A percentile compares a stretch with the other conserved stretches of the same genome.
phyloP scores from a whole-genome alignment of 2,113 vertebrate genomes.

The Meles meles region DNA sequence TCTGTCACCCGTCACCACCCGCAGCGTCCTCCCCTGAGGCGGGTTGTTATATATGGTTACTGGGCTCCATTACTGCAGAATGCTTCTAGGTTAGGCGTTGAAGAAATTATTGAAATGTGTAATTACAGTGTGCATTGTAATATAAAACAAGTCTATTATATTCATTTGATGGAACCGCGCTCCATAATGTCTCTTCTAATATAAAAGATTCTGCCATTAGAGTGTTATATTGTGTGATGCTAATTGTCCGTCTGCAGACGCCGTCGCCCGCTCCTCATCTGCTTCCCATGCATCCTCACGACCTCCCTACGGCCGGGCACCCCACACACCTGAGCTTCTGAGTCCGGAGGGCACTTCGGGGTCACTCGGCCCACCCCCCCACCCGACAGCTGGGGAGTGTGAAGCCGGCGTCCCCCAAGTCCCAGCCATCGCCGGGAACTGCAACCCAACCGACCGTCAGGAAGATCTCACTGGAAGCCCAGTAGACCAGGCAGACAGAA shows the following conservation, averaged over 20 bases:
- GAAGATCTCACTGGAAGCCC: background rate
- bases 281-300: accelerated
- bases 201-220: conserved; percentile 39
- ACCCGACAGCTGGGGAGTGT: background rate
- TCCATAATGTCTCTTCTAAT: conserved; percentile 59
- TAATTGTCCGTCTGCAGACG: conserved; percentile 43
- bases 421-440: background rate
- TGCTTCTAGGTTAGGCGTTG: background rate
- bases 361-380: background rate
- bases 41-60: background rate
- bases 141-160: conserved; percentile 70
- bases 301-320: background rate
- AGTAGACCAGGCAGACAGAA: background rate
- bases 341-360: background rate
- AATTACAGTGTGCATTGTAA: conserved; percentile 68
- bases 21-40: background rate
- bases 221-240: conserved; percentile 6
- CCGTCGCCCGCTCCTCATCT: background rate
- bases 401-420: background rate
- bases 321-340: accelerated
- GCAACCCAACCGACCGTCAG: background rate
- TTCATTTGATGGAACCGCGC: conserved; percentile 65
- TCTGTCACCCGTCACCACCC: background rate
- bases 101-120: conserved; percentile 73
- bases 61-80: conserved; percentile 44